Evolutionary conservation across 2,797 vertebrate species (phyloP), one percentile per base, ranked within the genome.

Genomic region (Gadopsis marmoratus): DNA sequence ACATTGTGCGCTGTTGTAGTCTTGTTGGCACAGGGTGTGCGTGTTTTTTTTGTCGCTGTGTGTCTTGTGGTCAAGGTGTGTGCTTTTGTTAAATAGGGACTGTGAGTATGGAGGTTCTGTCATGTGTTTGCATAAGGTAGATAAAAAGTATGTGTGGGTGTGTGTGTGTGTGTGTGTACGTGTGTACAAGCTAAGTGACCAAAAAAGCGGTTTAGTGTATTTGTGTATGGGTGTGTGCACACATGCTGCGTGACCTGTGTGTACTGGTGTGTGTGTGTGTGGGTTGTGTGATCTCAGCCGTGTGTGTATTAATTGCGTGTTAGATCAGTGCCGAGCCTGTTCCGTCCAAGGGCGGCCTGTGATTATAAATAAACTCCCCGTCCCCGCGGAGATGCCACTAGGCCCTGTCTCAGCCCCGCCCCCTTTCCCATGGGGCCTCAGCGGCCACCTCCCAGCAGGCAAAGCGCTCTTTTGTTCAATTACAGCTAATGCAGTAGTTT

Each of bases 401-500:
- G 91, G 91, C 88, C 94, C 91, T 91, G 94, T 96, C 96, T 96
- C 95, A 94, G 96, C 96, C 95, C 96, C 97, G 95, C 96, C 96
- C 95, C 95, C 94, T 94, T 96, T 97, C 97, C 97, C 97, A 96
- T 95, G 97, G 97, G 97, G 93, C 96, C 92, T 78, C 84, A 90
- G 95, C 94, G 94, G 94, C 95, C 96, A 95, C 96, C 96, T 98
- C 97, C 97, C 97, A 96, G 96, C 96, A 96, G 97, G 95, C 96
- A 95, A 94, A 94, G 95, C 90, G 85, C 96, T 97, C 97, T 99
- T 99, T 98, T 99, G 97, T 99, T 99, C 98, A 99, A 98, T 99
- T 99, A 99, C 97, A 98, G 96, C 97, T 98, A 98, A 97, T 97
- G 96, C 96, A 96, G 97, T 97, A 97, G 97, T 98, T 99, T 98